Conservation (phyloP, 2,888 invertebrate species). For the Phania funesta region DNA sequence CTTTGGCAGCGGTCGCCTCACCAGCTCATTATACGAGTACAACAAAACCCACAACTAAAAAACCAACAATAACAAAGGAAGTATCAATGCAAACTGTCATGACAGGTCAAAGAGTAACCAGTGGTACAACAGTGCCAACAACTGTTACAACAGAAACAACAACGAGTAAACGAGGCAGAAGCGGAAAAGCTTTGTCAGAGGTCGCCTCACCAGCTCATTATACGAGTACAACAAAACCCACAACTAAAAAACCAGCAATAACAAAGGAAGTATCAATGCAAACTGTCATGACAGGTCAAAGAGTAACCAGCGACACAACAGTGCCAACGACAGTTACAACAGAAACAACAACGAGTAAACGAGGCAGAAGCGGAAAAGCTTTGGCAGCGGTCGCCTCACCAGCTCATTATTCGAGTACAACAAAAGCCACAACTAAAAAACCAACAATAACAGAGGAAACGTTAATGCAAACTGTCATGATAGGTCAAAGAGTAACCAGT, state of each 20-base stretch:
- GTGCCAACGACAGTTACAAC: too few relatives aligned
- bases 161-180: not conserved
- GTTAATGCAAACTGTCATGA: too few relatives aligned
- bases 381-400: not conserved
- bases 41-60: not conserved
- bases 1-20: too few relatives aligned
- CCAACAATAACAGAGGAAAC: not conserved
- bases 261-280: too few relatives aligned
- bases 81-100: not conserved
- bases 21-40: not conserved
- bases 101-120: not conserved
- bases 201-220: too few relatives aligned
- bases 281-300: too few relatives aligned
- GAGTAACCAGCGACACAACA: too few relatives aligned
- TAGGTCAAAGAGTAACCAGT: too few relatives aligned
- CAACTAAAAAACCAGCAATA: not conserved
- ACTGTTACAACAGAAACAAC: not conserved
- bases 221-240: not conserved
- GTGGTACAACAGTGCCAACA: not conserved
- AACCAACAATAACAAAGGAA: not conserved
- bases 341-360: too few relatives aligned
- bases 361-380: too few relatives aligned
- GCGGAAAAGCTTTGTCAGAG: too few relatives aligned
- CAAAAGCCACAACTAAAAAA: not conserved
- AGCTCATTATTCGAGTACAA: not conserved